Base-by-base conservation (phyloP, 2,888 invertebrate species). In the Rhamnusium bicolor region DNA sequence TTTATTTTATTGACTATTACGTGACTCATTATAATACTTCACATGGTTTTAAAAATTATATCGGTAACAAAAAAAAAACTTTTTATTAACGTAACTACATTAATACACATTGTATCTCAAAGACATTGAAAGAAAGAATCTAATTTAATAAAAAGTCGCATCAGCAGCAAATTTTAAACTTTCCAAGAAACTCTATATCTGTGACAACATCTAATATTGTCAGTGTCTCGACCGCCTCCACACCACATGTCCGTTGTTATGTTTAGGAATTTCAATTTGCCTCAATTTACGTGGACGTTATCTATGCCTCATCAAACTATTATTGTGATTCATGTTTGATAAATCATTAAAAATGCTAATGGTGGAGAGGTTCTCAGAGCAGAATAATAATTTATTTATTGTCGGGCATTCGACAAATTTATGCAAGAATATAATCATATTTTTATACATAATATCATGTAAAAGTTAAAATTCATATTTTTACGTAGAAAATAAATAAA, bases 241-340 rank as follows among this genome's bases (percentile, higher is more conserved):
- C 19, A 10, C 8, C 51, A 51, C 51, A 19, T 51, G 51, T 51
- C 51, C 8, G 51, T 51, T 16, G 51, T 51, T 51, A 51, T 51
- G 18, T 51, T 51, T 51, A 51, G 24, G 60, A 60, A 60, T 60
- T 60, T 60, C 29, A 10, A 14, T 29, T 60, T 24, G 60, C 60
- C 27, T n/a, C 60, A 29, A 29, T 29, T 60, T 60, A 27, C 29
- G 19, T 29, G 29, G 56, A 56, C 56, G 56, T 51, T 51, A 51
- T 51, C 51, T 6, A 8, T 51, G 19, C 51, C 12, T 8, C 29
- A 40, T 40, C 58, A 8, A 58, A 58, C 58, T 58, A 19, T 19
- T 51, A 51, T 51, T 24, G 29, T 60, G 60, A 18, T 32, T 10
- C 24, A 16, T 29, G 12, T 60, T 60, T 40, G 60, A 60, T 60